These are phyloP conservation scores for Pantelozetes paolii DNA, from an alignment of 2,888 invertebrate species.

Conservation along the genomic window DNA sequence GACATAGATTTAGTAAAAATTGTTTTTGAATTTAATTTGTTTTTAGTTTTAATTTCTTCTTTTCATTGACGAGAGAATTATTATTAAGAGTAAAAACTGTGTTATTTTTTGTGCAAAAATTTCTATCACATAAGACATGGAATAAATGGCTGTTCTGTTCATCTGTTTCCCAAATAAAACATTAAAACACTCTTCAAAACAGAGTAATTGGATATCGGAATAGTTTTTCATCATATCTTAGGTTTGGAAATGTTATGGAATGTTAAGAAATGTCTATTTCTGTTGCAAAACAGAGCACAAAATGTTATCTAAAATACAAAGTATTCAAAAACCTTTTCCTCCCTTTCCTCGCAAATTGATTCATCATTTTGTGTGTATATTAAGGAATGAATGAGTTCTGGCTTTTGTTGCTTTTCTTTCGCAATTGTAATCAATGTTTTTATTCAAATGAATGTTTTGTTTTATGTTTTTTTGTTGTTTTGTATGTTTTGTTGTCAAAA, in stretches of 20 bases:
- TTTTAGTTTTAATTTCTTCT: not conserved
- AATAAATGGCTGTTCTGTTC: not conserved
- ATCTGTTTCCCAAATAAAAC: not conserved
- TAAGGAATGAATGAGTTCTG: too few species aligned
- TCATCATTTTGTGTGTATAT: not conserved
- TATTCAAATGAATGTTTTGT: not conserved
- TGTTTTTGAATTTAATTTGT: not conserved
- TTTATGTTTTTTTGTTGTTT: too few species aligned
- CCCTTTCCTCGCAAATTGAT: not conserved
- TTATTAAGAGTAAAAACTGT: not conserved
- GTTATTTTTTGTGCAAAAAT: not conserved
- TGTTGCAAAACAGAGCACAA: not conserved
- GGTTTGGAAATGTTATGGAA: slow-evolving; percentile 8
- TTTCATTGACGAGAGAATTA: not conserved
- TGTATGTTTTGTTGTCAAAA: not conserved
- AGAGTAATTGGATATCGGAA: slow-evolving; percentile 3
- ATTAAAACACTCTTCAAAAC: not conserved
- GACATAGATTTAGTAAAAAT: not conserved
- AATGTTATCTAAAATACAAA: not conserved
- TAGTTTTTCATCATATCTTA: not conserved
- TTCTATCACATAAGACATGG: slow-evolving; percentile 13
- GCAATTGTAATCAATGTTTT: not conserved
- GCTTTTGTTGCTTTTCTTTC: not conserved
- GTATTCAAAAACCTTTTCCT: not conserved
- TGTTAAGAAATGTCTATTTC: not conserved